A percentile compares a stretch with the other conserved stretches of the same genome.
Conservation (phyloP, 2,888 invertebrate species). For the Caenorhabditis japonica region DNA sequence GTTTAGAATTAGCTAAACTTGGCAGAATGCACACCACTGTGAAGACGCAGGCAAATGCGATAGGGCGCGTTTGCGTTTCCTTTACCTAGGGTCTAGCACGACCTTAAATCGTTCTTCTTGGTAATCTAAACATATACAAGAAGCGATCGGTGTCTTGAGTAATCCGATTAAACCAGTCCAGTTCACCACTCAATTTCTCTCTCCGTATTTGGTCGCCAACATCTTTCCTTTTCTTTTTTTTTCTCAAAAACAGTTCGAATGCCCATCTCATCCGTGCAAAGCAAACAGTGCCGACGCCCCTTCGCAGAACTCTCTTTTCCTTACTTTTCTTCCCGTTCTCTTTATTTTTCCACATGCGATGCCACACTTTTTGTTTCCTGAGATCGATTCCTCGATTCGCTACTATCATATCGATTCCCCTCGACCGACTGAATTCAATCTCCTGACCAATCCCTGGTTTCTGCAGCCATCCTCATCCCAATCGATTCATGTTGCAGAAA, state of each 20-base stretch:
- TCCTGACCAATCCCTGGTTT: constrained; percentile 39
- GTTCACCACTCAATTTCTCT: constrained; percentile 11
- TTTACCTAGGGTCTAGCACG: too few species aligned
- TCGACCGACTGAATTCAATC: constrained; percentile 19
- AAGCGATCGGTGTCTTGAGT: constrained; percentile 10
- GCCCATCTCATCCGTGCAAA: constrained; percentile 42
- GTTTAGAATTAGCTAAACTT: too few species aligned
- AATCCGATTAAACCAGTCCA: constrained; percentile 43
- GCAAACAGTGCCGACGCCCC: constrained; percentile 33
- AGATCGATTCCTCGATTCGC: constrained; percentile 30
- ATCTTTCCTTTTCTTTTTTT: constrained; percentile 12
- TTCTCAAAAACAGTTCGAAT: constrained; percentile 45
- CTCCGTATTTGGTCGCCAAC: constrained; percentile 5
- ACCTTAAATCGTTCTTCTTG: too few species aligned
- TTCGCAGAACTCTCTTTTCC: constrained; percentile 11
- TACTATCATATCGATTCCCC: constrained; percentile 51
- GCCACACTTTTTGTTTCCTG: constrained; percentile 44
- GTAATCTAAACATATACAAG: too few species aligned
- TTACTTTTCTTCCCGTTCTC: constrained; percentile 2
- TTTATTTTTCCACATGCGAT: constrained; percentile 9
- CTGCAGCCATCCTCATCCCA: constrained; percentile 3
- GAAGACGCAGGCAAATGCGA: too few species aligned
- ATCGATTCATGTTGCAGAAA: constrained; percentile 34
- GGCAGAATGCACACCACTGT: too few species aligned
- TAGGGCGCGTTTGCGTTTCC: too few species aligned